Percentiles rank a stretch among this genome's conserved stretches.
Conservation (phyloP, 2,888 invertebrate genomes). For the Philonicus albiceps region DNA sequence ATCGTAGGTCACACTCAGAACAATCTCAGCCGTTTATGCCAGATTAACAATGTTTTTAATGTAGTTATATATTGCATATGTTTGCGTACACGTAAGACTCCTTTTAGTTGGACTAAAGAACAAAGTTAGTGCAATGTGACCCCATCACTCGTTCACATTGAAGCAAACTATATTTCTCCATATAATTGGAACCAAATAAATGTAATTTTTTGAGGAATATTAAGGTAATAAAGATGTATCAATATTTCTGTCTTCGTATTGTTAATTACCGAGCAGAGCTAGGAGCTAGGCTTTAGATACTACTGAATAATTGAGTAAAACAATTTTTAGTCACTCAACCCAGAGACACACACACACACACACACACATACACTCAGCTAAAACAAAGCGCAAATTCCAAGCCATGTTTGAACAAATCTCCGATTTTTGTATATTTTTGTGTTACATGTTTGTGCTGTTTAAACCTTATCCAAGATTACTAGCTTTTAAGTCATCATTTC, state of each 20-base stretch:
- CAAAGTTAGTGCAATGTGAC: slow-evolving; percentile 23
- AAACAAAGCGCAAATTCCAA: slow-evolving; percentile 6
- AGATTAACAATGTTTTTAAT: slow-evolving; percentile 24
- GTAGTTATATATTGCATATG: slow-evolving; percentile 7
- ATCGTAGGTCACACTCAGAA: background rate
- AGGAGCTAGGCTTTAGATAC: background rate
- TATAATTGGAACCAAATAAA: slow-evolving; percentile 36
- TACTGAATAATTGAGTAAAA: background rate
- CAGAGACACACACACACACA: background rate
- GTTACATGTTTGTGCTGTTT: slow-evolving; percentile 10
- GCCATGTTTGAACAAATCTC: background rate
- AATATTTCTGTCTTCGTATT: slow-evolving; percentile 37
- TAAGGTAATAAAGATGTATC: slow-evolving; percentile 35
- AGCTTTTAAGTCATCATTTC: background rate
- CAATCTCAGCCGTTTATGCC: slow-evolving; percentile 7
- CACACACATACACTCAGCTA: background rate
- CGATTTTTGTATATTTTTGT: slow-evolving; percentile 27
- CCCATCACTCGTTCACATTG: slow-evolving; percentile 33
- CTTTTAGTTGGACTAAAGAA: slow-evolving; percentile 15
- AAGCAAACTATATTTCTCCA: slow-evolving; percentile 33
- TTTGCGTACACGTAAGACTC: slow-evolving; percentile 12
- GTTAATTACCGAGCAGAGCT: slow-evolving; percentile 8
- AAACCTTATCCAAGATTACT: background rate
- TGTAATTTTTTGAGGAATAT: slow-evolving; percentile 26
- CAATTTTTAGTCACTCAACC: background rate